Evolutionary conservation across 2,797 vertebrate genomes (phyloP).

Genomic region (Melopsittacus undulatus): DNA sequence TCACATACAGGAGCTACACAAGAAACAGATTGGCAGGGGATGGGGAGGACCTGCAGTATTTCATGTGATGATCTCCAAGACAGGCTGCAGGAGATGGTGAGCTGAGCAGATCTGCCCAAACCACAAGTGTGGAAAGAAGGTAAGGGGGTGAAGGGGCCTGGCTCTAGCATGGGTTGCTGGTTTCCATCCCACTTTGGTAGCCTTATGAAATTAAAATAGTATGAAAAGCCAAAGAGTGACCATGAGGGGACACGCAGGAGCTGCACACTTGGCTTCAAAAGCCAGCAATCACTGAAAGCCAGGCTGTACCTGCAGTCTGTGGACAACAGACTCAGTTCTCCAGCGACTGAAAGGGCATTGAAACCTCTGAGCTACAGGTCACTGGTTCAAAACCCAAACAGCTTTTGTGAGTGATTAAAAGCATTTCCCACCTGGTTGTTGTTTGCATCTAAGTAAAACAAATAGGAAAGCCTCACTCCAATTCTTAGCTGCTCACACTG

Average conservation of each 20-base stretch:
- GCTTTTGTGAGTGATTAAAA: not conserved
- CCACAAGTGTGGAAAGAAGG: not conserved
- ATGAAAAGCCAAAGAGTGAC: not conserved
- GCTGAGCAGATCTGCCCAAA: not conserved
- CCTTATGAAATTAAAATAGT: accelerated
- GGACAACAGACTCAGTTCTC: accelerated
- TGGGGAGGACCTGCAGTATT: not conserved
- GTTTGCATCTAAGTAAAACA: not conserved
- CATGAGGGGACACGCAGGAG: not conserved
- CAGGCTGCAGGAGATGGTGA: not conserved
- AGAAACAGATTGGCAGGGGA: not conserved
- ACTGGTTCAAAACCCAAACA: not conserved
- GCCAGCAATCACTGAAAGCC: not conserved
- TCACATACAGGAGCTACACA: not conserved
- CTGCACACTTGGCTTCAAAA: not conserved
- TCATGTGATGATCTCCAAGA: not conserved
- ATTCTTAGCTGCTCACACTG: not conserved
- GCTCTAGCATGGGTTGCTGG: not conserved
- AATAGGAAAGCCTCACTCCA: not conserved
- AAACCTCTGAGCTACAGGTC: not conserved
- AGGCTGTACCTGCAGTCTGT: not conserved
- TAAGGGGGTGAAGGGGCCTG: not conserved
- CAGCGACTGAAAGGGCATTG: not conserved
- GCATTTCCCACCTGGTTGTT: not conserved
- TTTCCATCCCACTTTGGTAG: not conserved